Evolutionary conservation across 2,797 vertebrate genomes (phyloP).

Genomic region (Syngnathus rostellatus): DNA sequence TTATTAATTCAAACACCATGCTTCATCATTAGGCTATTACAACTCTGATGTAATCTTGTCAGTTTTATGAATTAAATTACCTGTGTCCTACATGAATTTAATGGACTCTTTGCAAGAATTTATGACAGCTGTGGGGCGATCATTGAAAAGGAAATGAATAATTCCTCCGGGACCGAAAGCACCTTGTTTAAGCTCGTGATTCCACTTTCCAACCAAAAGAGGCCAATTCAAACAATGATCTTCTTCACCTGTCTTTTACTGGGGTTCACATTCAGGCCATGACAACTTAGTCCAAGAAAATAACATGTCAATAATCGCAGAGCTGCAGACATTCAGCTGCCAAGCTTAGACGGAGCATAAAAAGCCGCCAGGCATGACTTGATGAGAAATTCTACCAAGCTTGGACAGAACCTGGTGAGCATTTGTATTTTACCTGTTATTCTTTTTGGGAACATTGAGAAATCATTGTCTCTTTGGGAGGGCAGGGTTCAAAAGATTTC

Average conservation of each 20-base stretch:
- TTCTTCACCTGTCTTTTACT: slow-evolving; percentile 27
- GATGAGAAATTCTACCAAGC: slow-evolving; percentile 50
- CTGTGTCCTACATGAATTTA: slow-evolving; percentile 64
- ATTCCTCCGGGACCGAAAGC: slow-evolving; percentile 41
- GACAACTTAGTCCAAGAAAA: slow-evolving; percentile 33
- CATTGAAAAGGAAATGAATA: slow-evolving; percentile 36
- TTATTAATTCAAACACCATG: slow-evolving; percentile 64
- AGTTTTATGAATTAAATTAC: slow-evolving; percentile 66
- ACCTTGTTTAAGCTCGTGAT: slow-evolving; percentile 4
- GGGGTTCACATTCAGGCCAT: slow-evolving; percentile 52
- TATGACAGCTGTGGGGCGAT: slow-evolving; percentile 36
- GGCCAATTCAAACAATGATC: slow-evolving; percentile 20
- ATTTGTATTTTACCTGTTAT: slow-evolving; percentile 40
- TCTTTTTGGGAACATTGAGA: slow-evolving; percentile 16
- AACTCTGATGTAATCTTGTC: slow-evolving; percentile 56
- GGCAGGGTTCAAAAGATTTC: slow-evolving; percentile 1
- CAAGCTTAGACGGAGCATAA: slow-evolving; percentile 38
- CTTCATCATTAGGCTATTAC: slow-evolving; percentile 61
- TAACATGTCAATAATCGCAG: slow-evolving; percentile 44
- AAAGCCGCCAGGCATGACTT: slow-evolving; percentile 48
- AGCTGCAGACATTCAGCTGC: slow-evolving; percentile 35
- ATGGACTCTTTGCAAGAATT: slow-evolving; percentile 47
- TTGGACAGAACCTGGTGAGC: slow-evolving; percentile 40
- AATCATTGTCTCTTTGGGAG: no score
- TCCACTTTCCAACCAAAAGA: slow-evolving; percentile 3